Percentiles rank a stretch among this genome's conserved stretches.
These are phyloP conservation scores for Holothuria scabra DNA, from an alignment of 53 echinoderm and acorn worm genomes.

Conservation along the genomic window DNA sequence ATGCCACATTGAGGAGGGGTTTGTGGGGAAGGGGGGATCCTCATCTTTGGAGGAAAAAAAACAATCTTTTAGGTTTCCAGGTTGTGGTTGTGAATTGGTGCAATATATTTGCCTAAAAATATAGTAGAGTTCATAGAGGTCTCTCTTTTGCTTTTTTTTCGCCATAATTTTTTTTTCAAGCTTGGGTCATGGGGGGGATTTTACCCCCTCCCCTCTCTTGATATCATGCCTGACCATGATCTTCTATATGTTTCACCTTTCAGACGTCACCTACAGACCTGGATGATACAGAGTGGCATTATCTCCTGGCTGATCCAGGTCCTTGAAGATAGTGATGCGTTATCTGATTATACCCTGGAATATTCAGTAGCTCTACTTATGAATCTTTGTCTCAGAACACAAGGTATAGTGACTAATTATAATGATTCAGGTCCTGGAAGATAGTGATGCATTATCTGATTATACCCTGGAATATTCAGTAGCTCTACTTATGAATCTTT, in stretches of 20 bases:
- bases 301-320: conserved; percentile 82
- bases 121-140: no score
- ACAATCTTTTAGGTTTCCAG: no score
- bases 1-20: no score
- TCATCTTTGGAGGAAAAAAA: no score
- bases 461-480: conserved; percentile 96
- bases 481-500: conserved; percentile 93
- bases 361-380: conserved; percentile 92
- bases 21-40: no score
- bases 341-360: conserved; percentile 95
- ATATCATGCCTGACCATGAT: no score
- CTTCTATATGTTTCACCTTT: background rate
- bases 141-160: no score
- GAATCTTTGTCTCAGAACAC: conserved; percentile 94
- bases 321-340: conserved; percentile 86
- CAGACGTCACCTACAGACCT: conserved; percentile 89
- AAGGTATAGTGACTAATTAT: conserved; percentile 53
- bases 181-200: no score
- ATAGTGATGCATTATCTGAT: conserved; percentile 81
- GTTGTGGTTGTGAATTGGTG: no score
- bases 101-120: no score
- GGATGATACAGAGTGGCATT: conserved; percentile 89
- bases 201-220: no score
- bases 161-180: no score
- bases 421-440: conserved; percentile 48